Evolutionary conservation across 2,888 invertebrate species (phyloP), one percentile per base, ranked within the genome.

Genomic region (Leucophenga montana): DNA sequence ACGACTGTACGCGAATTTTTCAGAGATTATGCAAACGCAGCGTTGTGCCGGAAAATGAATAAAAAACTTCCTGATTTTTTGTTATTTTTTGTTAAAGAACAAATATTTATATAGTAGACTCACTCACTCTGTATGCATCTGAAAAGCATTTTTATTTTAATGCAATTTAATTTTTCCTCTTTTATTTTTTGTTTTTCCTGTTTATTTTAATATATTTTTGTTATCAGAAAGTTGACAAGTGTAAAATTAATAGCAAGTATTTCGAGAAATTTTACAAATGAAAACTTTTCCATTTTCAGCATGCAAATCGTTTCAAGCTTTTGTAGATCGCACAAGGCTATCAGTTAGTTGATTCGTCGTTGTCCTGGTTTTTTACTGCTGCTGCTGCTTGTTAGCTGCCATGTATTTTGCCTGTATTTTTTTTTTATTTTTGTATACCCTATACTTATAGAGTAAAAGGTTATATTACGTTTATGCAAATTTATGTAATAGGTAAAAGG

Each of bases 11-110:
- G 46, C 64, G 65, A 68, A 71, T 18, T 18, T 20, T 18, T 3
- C 71, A 73, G 74, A 79, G 68, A 74, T 69, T 67, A 66, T 67
- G 56, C 70, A 70, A 70, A 70, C 74, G 72, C 61, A 50, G n/a
- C 53, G 54, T 68, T 71, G 74, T 68, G 70, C 50, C 57, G 65
- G 6, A 1, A 18, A n/a, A 18, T 13, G 16, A 50, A 50, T 16
- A 18, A 50, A 6, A 16, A 11, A n/a, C n/a, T n/a, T n/a, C n/a
- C 13, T 50, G 1, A 11, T 50, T 50, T 50, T 50, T 50, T 50
- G 2, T 13, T 46, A 4, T 13, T 14, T 46, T 46, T 46, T 46
- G 14, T 46, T n/a, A 6, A 14, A 46, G 13, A 16, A 18, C 50
- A 50, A n/a, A 50, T 50, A 50, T n/a, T 50, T 39, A 39, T 39